These are phyloP conservation scores for Andrena camellia DNA, from an alignment of 2,888 invertebrate genomes.

Conservation along the genomic window DNA sequence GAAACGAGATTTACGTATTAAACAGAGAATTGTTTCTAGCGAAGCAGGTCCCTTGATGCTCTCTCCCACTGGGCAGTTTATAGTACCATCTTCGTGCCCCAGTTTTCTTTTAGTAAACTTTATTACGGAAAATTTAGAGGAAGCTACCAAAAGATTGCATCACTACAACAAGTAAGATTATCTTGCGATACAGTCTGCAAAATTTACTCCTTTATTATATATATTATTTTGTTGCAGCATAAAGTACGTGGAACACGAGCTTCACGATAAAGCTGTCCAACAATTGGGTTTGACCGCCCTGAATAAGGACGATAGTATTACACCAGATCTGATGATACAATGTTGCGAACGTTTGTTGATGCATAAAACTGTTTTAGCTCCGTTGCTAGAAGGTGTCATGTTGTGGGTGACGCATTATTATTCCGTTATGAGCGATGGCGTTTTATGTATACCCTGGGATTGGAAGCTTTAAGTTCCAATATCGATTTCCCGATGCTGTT, in stretches of 20 bases:
- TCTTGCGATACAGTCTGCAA: not conserved
- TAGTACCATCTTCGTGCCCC: slow-evolving; percentile 96
- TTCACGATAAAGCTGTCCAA: slow-evolving; percentile 89
- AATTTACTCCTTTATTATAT: slow-evolving; percentile 7
- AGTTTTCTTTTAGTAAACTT: slow-evolving; percentile 94
- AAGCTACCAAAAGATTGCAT: slow-evolving; percentile 90
- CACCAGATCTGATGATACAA: slow-evolving; percentile 95
- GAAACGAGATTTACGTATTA: not conserved
- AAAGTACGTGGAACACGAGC: slow-evolving; percentile 92
- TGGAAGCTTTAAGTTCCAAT: slow-evolving; percentile 87
- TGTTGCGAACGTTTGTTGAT: slow-evolving; percentile 91
- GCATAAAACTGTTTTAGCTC: slow-evolving; percentile 85
- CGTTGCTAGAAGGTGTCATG: slow-evolving; percentile 88
- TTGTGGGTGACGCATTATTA: slow-evolving; percentile 96
- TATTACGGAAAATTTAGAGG: slow-evolving; percentile 91
- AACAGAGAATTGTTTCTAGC: slow-evolving; percentile 85
- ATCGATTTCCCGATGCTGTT: slow-evolving; percentile 4
- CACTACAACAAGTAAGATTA: slow-evolving; percentile 90
- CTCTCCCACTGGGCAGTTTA: slow-evolving; percentile 96
- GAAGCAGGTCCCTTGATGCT: slow-evolving; percentile 97
- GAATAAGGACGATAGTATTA: slow-evolving; percentile 95
- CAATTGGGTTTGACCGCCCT: slow-evolving; percentile 90
- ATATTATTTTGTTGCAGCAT: slow-evolving; percentile 86
- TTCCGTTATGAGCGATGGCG: slow-evolving; percentile 95
- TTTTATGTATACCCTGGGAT: slow-evolving; percentile 97